Evolutionary conservation across 2,113 vertebrate species (phyloP), one percentile per base, ranked within the genome.

Genomic region (Erpornis zantholeuca): DNA sequence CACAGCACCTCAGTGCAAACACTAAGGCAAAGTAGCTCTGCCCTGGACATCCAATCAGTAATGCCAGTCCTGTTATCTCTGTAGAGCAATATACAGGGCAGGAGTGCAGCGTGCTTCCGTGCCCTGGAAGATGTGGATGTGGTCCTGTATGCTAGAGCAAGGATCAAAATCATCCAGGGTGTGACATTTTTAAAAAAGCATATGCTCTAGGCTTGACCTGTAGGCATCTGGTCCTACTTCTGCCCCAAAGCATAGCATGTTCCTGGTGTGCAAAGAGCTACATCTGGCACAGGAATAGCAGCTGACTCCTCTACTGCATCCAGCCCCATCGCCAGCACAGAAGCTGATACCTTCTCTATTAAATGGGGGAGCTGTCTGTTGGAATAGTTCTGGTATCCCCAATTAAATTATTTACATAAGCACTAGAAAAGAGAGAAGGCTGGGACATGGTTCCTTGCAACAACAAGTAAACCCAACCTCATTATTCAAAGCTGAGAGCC

Each of bases 201-300:
- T 12, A 12, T 69, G 7, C 6, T 66, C n/a, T 65, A 42, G 36
- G 21, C 28, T 50, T 52, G 29, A 33, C 35, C 38, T 76, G 47
- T 20, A 45, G 38, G n/a, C 19, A 42, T 56, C n/a, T 4, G 4
- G n/a, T 38, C 14, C 6, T 27, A 19, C 36, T 72, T 73, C 23
- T 70, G 42, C 27, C 35, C 70, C 35, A 31, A 49, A n/a, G n/a
- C n/a, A n/a, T n/a, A n/a, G n/a, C 0, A 0, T 4, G 11, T 33
- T 78, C 23, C 24, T 42, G 20, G 44, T n/a, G 3, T 21, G 44
- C 75, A 49, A 27, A 49, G 45, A 75, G 12, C 11, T 20, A 22
- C 3, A 0, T 20, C 59, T 31, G 14, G 64, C 40, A 40, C 38
- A 66, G 29, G n/a, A 76, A 27, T 3, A 31, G 82, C 21, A 33